Evolutionary conservation across 1,140 invertebrate species (phyloP), one percentile per base, ranked within the genome.

Genomic region (Dreissena polymorpha): DNA sequence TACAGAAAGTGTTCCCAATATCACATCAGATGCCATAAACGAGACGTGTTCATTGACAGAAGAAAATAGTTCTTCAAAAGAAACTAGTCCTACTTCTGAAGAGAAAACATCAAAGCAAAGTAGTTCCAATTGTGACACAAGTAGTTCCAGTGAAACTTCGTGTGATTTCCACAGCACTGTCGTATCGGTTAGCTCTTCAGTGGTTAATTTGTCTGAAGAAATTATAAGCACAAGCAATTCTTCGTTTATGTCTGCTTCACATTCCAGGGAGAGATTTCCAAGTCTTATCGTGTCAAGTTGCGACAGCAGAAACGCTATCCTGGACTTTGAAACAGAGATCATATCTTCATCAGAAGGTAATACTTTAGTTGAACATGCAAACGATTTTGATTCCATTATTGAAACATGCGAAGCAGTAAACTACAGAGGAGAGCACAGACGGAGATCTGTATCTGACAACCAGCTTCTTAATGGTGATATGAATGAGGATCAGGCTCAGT

Each of bases 401-500:
- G 16, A 60, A 60, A n/a, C 16, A 10, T 2, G 16, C 57, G 16
- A 60, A 60, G 12, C 57, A 60, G 57, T 60, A 3, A 23, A n/a
- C 57, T 23, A 60, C 39, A 63, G 60, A 63, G 60, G 60, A n/a
- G 60, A 63, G 23, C 2, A 63, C 60, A 63, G 60, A 25, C 23
- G 60, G 18, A n/a, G 60, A n/a, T 16, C 67, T 6, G 67, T 23
- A 68, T 21, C 18, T 60, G 25, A 23, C 67, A 68, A 68, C 25
- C 18, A 6, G 51, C 16, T 10, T 69, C n/a, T 55, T 57, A 57
- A 27, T 60, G 78, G 72, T 8, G 57, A 65, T 14, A 68, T 86
- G 49, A 75, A 57, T 74, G 86, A 87, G 14, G 81, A 83, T 69
- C 86, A 90, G 18, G 83, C 78, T 64, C 89, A 89, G 64, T 91